A percentile compares a stretch with the other conserved stretches of the same genome.
phyloP scores from a whole-genome alignment of 2,888 invertebrate species.

The Cheilosia soror region DNA sequence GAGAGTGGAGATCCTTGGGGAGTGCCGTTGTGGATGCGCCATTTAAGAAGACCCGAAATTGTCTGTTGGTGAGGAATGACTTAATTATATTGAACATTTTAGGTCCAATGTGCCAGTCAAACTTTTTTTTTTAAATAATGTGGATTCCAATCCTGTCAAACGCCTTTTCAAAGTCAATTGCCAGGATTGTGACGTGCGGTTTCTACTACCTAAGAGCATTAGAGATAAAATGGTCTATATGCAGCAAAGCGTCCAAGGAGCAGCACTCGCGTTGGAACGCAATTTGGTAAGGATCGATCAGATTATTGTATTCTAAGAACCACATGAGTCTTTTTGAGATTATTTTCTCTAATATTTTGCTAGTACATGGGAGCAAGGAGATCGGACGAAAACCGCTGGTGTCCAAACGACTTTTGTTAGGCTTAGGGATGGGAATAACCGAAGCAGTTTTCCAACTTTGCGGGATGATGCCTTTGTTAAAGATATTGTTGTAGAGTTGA shows the following conservation, averaged over 20 bases:
- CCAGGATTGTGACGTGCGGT: too few relatives aligned
- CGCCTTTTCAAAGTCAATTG: too few relatives aligned
- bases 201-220: too few relatives aligned
- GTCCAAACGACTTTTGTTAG: neutral
- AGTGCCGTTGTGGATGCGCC: too few relatives aligned
- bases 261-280: neutral
- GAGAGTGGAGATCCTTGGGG: too few relatives aligned
- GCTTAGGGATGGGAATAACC: neutral
- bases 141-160: too few relatives aligned
- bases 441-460: slow-evolving; percentile 5
- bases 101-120: too few relatives aligned
- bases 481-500: neutral
- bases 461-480: neutral
- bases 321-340: neutral
- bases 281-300: neutral
- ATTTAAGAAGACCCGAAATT: too few relatives aligned
- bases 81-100: too few relatives aligned
- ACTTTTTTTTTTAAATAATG: too few relatives aligned
- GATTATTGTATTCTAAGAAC: neutral
- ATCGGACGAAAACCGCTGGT: slow-evolving; percentile 1
- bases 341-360: slow-evolving; percentile 13
- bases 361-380: neutral
- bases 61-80: too few relatives aligned
- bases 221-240: too few relatives aligned
- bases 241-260: neutral